Conservation (phyloP, 2,113 vertebrate species). For the Entomyzon cyanotis region DNA sequence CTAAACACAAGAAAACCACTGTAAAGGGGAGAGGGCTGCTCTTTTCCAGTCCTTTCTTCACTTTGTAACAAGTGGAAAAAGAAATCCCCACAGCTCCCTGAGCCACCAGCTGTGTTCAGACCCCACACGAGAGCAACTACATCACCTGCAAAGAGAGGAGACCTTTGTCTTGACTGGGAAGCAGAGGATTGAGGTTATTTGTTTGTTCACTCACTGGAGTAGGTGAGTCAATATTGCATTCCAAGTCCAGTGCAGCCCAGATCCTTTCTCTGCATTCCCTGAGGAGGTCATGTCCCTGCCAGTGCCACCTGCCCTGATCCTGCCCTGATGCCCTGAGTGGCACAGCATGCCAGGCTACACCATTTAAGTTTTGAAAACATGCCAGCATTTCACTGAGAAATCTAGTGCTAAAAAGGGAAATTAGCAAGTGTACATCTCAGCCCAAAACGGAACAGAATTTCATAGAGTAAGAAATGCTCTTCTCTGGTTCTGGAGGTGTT, state of each 20-base stretch:
- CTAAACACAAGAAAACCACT: not conserved
- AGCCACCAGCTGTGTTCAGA: not conserved
- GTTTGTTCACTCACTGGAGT: not conserved
- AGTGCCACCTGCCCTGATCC: not conserved
- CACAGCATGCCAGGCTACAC: not conserved
- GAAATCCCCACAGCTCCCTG: not conserved
- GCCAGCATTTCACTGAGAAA: not conserved
- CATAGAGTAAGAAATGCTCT: not conserved
- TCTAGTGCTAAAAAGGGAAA: constrained; percentile 1
- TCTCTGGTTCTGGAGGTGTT: not conserved
- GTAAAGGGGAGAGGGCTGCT: not conserved
- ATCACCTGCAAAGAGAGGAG: not conserved
- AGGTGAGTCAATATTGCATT: not conserved
- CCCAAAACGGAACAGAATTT: not conserved
- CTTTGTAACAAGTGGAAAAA: not conserved
- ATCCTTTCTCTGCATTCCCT: not conserved
- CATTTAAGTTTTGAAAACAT: not conserved
- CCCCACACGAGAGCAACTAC: not conserved
- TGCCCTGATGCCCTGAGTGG: not conserved
- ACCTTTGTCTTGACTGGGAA: not conserved
- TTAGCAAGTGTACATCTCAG: not conserved
- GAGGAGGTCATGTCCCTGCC: not conserved
- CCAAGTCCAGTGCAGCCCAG: not conserved
- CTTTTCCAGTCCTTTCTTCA: not conserved
- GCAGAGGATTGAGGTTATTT: not conserved